Conservation (phyloP, 2,888 invertebrate species). For the Diplazon laetatorius region DNA sequence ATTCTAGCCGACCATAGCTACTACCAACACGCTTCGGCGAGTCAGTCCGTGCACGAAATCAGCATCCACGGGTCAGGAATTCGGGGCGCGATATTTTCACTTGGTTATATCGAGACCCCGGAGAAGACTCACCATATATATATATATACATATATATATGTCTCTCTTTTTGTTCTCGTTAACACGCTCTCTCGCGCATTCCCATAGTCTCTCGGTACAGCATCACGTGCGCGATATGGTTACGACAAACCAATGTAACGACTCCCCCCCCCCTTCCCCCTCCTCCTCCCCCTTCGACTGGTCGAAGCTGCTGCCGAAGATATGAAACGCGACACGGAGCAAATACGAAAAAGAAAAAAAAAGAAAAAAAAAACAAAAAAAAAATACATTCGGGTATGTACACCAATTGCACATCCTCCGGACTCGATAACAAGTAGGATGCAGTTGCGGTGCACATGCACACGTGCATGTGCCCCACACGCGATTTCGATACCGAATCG, state of each 20-base stretch:
- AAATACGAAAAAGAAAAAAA: not conserved
- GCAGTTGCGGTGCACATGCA: conserved; percentile 10
- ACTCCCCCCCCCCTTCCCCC: too few relatives aligned
- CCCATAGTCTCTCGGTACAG: too few relatives aligned
- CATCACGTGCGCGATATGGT: too few relatives aligned
- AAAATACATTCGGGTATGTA: not conserved
- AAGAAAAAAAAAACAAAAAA: too few relatives aligned
- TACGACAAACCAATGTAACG: too few relatives aligned
- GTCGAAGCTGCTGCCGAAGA: not conserved
- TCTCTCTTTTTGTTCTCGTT: conserved; percentile 36
- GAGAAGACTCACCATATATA: conserved; percentile 21
- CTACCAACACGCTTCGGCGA: conserved; percentile 31
- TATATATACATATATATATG: too few relatives aligned
- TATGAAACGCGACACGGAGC: not conserved
- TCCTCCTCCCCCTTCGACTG: too few relatives aligned
- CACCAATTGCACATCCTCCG: conserved; percentile 37
- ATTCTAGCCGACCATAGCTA: conserved; percentile 41
- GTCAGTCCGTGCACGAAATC: conserved; percentile 55
- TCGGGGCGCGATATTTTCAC: conserved; percentile 59
- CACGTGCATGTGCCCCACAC: conserved; percentile 54
- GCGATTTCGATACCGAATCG: conserved; percentile 51
- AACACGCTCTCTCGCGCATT: conserved; percentile 25
- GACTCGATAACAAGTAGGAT: conserved; percentile 41
- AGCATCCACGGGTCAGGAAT: conserved; percentile 60
- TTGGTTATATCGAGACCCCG: conserved; percentile 21